Conservation (phyloP, 2,113 vertebrate species). For the Ramphastos sulfuratus region DNA sequence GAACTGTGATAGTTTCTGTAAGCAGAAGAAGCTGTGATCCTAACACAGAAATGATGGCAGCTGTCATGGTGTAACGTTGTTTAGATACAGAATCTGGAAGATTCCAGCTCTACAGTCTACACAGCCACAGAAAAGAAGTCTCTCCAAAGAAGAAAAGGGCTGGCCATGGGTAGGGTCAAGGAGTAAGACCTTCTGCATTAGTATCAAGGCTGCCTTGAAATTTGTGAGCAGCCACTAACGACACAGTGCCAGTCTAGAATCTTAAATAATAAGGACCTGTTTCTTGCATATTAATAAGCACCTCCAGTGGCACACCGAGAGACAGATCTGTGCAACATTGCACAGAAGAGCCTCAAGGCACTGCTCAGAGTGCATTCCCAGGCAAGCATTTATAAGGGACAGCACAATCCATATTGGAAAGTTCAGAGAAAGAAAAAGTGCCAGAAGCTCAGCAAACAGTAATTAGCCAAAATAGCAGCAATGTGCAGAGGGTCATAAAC, state of each 20-base stretch:
- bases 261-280: neutral
- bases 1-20: neutral
- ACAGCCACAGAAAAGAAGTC: neutral
- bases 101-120: neutral
- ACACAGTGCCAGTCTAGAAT: neutral
- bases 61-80: neutral
- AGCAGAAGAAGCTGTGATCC: neutral
- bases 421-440: fast-evolving
- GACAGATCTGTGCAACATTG: neutral
- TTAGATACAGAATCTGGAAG: neutral
- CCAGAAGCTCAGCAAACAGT: neutral
- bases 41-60: neutral
- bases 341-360: neutral
- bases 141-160: neutral
- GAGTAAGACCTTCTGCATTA: neutral
- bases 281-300: too few species aligned
- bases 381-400: neutral
- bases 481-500: neutral
- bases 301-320: too few species aligned
- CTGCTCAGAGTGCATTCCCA: fast-evolving
- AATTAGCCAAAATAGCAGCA: neutral
- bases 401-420: neutral
- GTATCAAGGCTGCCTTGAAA: neutral
- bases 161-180: neutral
- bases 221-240: neutral